Base-by-base conservation (phyloP, 64 coral and sea anemone genomes). In the Cladopsammia gracilis region DNA sequence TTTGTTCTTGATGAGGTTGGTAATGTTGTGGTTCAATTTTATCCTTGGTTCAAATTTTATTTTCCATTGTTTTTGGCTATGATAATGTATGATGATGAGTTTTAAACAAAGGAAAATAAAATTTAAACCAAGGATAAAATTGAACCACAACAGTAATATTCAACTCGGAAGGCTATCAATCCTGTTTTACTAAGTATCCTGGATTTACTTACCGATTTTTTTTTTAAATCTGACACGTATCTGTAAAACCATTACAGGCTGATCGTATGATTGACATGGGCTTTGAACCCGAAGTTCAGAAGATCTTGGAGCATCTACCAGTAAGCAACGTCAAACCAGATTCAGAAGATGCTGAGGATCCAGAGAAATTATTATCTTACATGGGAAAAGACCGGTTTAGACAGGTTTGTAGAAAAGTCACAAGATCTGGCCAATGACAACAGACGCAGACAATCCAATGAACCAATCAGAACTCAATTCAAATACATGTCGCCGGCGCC, bases 261-360 rank as follows among this genome's bases (percentile, higher is more conserved):
- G 98, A 99, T 96, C 98, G 98, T 79, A 99, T 99, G 98, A 99
- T 99, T 76, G 98, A 99, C 85, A 99, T 99, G 98, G 98, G 98
- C 88, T 99, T 99, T 75, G 98, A 99, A 71, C 98, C 98, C 14
- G 98, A 99, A 54, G 98, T 99, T 54, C 98, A 99, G 25, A 99
- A 93, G 58, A 99, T 99, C 71, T 88, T 99, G 18, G 98, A 99
- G 61, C 91, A 99, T 79, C 91, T 99, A 62, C 98, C 98, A 14
- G 98, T 99, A 9, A 96, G 94, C 20, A 99, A 99, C 59, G 76
- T 96, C 2, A 99, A 99, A 86, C 98, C 98, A 53, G 98, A 99
- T 73, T 92, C 83, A 62, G 98, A 99, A 3, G 94, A 96, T 64
- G 91, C 98, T 19, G 98, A 99, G 60, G 98, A 99, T 89, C 98